Base-by-base conservation (phyloP, 2,797 vertebrate genomes). In the Paratrypauchen microcephalus region DNA sequence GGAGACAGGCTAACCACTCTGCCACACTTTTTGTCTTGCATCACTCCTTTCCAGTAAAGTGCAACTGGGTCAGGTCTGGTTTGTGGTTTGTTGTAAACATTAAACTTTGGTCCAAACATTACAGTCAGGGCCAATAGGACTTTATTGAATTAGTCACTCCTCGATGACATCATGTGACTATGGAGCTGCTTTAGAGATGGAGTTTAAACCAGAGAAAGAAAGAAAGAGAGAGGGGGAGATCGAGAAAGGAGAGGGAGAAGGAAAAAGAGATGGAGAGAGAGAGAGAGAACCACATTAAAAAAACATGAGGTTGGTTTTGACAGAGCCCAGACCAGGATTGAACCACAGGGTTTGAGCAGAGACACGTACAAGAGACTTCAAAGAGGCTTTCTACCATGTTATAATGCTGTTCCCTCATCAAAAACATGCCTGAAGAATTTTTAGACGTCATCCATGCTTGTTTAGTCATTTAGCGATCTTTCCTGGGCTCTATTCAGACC, bases 111-210 rank as follows among this genome's bases (percentile, higher is more conserved):
- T 52, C 48, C 48, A 52, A n/a, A 6, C 6, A 5, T 52, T 52
- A n/a, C 48, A 36, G 32, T 36, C 32, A 52, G 18, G 52, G 47
- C 75, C 68, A 45, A 16, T 15, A 4, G 41, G 13, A 61, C 69
- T 71, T 36, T 78, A 79, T 55, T 71, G 19, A 77, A 82, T 86
- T 82, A 81, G 6, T 69, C 76, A 78, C 72, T 66, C 70, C 81
- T 81, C 79, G 67, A 19, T 77, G 73, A 86, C 78, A 75, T 88
- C 83, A 87, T 70, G 78, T 21, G 19, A 76, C 79, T 83, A 84
- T 74, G 70, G 71, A 71, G 69, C 77, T 80, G 65, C 66, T 78
- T 77, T 76, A 28, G 80, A 76, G 78, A 77, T 76, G 32, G 80
- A 76, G 77, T 74, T 71, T n/a, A 8, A 5, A 18, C 16, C 18